A percentile compares a stretch with the other conserved stretches of the same genome.
These are phyloP conservation scores for Sebastes elongatus DNA, from an alignment of 2,797 vertebrate genomes.

Conservation along the genomic window DNA sequence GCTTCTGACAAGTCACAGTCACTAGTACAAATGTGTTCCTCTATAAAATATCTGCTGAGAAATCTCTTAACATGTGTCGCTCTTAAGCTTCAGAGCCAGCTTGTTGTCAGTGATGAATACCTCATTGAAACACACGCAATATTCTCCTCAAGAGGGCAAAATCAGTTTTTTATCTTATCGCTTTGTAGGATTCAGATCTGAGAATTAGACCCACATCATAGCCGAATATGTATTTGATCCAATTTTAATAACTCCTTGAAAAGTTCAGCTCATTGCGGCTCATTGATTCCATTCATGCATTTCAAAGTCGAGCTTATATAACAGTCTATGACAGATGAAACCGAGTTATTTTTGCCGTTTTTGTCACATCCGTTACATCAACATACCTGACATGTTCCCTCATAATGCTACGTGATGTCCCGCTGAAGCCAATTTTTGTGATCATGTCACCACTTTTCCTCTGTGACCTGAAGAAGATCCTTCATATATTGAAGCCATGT, in stretches of 20 bases:
- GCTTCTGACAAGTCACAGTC: conserved; percentile 56
- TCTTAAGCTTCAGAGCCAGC: not conserved
- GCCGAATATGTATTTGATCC: conserved; percentile 1
- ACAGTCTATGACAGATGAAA: conserved; percentile 14
- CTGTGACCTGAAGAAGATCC: conserved; percentile 29
- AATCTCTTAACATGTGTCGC: not conserved
- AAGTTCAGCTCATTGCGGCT: not conserved
- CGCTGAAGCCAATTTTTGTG: conserved; percentile 54
- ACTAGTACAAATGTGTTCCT: conserved; percentile 23
- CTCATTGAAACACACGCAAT: not conserved
- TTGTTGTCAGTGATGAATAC: conserved; percentile 10
- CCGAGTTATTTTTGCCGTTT: conserved; percentile 19
- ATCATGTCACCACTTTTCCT: conserved; percentile 61
- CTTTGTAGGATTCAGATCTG: conserved; percentile 11
- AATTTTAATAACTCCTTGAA: conserved; percentile 1
- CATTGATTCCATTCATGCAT: conserved; percentile 5
- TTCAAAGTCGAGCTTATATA: conserved; percentile 27
- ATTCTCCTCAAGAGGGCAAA: not conserved
- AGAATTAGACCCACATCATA: not conserved
- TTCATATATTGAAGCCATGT: conserved; percentile 10
- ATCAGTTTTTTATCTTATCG: not conserved
- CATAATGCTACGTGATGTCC: conserved; percentile 1
- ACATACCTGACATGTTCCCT: conserved; percentile 34
- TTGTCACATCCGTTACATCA: conserved; percentile 31
- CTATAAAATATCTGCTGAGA: conserved; percentile 8